Evolutionary conservation across 2,888 invertebrate genomes (phyloP), one percentile per base, ranked within the genome.

Genomic region (Polyommatus icarus): DNA sequence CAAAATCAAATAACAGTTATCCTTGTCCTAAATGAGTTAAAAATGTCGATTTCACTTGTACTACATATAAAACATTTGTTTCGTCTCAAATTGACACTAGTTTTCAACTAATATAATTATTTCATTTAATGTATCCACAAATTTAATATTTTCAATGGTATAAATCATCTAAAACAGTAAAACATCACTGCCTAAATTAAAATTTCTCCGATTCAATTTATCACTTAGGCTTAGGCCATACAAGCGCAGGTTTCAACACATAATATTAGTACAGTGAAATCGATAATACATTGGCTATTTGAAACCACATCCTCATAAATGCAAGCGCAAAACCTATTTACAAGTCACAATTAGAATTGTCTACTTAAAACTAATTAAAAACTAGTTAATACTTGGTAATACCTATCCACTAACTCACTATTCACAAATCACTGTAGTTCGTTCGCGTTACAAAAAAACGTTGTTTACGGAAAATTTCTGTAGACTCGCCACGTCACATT

Each of bases 311-410:
- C 82, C 82, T 79, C 72, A 82, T 84, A 84, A 84, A 84, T 84
- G 84, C 84, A 83, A 82, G 81, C 81, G 81, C 81, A 81, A 78
- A 80, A 76, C 32, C 79, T 83, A 83, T 83, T 81, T 84, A 83
- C 82, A 83, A 59, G 59, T 76, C 78, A 77, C 77, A 77, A 78
- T 76, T 84, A 83, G 82, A 87, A 86, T 88, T 90, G 84, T 84
- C 91, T 91, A 92, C 91, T 92, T 92, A 92, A 80, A 87, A 81
- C 86, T 89, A 91, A 80, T 85, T 85, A 85, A 83, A 84, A 86
- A 77, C 91, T 92, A 91, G 86, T 91, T 92, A 91, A 91, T 91
- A 91, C 91, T 84, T 79, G 82, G 86, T 85, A 88, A 89, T 88
- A 90, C 87, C 86, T 87, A 87, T 82, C 77, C 75, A 50, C 77